Conservation (phyloP, 2,888 invertebrate genomes). For the Cheilosia soror region DNA sequence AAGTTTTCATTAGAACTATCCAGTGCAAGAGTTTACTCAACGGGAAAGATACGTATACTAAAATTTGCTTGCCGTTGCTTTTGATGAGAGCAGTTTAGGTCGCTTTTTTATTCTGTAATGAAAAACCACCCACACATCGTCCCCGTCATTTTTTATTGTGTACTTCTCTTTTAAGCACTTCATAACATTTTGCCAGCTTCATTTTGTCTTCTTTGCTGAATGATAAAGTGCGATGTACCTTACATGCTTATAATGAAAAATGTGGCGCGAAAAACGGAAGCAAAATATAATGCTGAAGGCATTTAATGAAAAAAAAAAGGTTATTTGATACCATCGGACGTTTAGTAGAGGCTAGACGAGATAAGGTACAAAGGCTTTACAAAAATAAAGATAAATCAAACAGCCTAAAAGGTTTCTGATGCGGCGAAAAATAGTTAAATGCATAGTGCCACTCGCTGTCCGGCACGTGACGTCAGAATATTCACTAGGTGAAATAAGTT, state of each 20-base stretch:
- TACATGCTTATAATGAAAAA: not conserved
- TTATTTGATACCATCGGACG: too few relatives aligned
- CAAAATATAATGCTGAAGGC: not conserved
- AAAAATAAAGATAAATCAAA: too few relatives aligned
- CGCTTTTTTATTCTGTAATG: constrained; percentile 50
- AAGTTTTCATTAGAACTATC: constrained; percentile 54
- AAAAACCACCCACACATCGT: constrained; percentile 56
- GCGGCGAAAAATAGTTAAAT: too few relatives aligned
- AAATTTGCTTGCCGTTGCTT: constrained; percentile 38
- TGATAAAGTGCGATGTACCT: constrained; percentile 3
- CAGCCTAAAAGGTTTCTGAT: too few relatives aligned
- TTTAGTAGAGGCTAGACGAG: too few relatives aligned
- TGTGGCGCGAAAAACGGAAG: not conserved
- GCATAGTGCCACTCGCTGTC: too few relatives aligned
- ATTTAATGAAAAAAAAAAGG: too few relatives aligned
- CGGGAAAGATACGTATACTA: constrained; percentile 10
- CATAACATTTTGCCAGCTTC: constrained; percentile 8
- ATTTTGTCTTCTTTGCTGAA: constrained; percentile 12
- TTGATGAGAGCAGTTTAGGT: constrained; percentile 52
- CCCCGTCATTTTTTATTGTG: constrained; percentile 11
- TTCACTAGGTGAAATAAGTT: too few relatives aligned
- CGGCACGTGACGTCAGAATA: too few relatives aligned
- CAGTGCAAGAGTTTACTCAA: constrained; percentile 22
- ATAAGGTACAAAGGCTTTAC: too few relatives aligned
- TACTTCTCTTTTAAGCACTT: not conserved